Evolutionary conservation across 2,113 vertebrate species (phyloP), one percentile per base, ranked within the genome.

Genomic region (Eulemur rufifrons): DNA sequence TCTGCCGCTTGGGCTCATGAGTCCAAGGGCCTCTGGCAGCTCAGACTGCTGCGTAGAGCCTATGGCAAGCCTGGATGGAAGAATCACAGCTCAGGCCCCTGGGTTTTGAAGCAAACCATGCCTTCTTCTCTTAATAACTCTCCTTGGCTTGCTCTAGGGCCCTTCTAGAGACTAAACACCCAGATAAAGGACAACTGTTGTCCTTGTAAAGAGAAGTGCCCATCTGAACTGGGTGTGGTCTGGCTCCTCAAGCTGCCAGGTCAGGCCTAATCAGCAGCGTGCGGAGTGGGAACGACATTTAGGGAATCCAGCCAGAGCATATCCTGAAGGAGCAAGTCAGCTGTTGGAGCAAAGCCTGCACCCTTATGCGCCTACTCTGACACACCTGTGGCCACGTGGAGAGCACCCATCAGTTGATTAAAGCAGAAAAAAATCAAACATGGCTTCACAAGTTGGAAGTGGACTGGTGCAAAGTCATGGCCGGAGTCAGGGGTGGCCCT

Each of bases 1-100:
- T 50, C 6, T 23, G 81, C 25, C 54, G 66, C 39, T 80, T 37
- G 25, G 25, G 3, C 6, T 50, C 23, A 11, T 6, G 15, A 47
- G 42, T 47, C 29, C 45, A 52, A 73, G 32, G 54, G 15, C 81
- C 81, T 74, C 8, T 1, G 3, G 32, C 17, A 85, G 6, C 13
- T 52, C 8, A 29, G 63, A 34, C 13, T 21, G 11, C 27, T 4
- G 6, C 0, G 0, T 0, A 32, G 15, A 66, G 37, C 13, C 68
- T 80, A 10, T 8, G n/a, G 3, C 6, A 11, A 61, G 13, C 25
- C 23, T 34, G 10, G 20, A 14, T 42, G 15, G 66, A 52, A 77
- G 29, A 59, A 21, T 8, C 47, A 34, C 11, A 95, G 9, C 39
- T 68, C 17, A 32, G 12, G 47, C 3, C 11, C 25, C 39, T 23